These are phyloP conservation scores for Marcusenius ussheri DNA, from an alignment of 2,113 vertebrate genomes.

Conservation along the genomic window DNA sequence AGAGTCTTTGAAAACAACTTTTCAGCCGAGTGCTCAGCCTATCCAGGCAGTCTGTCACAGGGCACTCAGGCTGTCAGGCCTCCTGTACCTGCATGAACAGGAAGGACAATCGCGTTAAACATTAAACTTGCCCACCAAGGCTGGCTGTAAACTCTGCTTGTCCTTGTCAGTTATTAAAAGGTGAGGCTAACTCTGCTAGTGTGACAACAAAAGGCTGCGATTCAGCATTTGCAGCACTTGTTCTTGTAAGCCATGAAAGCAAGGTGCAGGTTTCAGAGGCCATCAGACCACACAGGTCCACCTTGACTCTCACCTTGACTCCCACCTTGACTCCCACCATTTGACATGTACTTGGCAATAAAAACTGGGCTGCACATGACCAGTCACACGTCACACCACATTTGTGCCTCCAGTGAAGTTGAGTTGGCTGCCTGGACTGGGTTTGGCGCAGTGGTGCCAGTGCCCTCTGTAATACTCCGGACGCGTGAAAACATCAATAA, in stretches of 20 bases:
- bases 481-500: not conserved
- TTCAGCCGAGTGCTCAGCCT: not conserved
- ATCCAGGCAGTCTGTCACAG: not conserved
- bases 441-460: not conserved
- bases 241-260: not conserved
- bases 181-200: not conserved
- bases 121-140: not conserved
- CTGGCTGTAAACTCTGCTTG: not conserved
- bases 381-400: not conserved
- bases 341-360: not conserved
- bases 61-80: not conserved
- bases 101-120: slow-evolving; percentile 5
- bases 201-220: not conserved
- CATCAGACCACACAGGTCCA: not conserved
- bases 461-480: not conserved
- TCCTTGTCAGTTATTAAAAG: not conserved
- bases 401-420: not conserved
- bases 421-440: not conserved
- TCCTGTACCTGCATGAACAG: not conserved
- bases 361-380: not conserved
- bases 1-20: not conserved
- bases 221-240: not conserved
- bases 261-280: not conserved
- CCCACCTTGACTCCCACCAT: not conserved
- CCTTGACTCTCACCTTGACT: not conserved